phyloP scores from a whole-genome alignment of 1,140 invertebrate species.

The Apis dorsata region DNA sequence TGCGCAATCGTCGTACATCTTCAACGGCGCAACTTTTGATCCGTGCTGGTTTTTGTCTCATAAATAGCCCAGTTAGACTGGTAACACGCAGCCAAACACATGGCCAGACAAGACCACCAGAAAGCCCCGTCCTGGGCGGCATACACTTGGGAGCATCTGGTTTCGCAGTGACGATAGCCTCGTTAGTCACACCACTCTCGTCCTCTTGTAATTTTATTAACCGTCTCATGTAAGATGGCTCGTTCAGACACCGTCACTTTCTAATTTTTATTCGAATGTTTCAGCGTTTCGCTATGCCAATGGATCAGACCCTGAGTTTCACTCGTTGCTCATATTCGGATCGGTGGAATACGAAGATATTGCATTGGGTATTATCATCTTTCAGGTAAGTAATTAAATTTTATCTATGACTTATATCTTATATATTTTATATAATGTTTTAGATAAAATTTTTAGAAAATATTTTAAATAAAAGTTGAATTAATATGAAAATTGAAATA shows the following conservation, averaged over 20 bases:
- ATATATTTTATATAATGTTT: too few species aligned
- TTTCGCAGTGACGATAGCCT: conserved; percentile 71
- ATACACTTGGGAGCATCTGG: conserved; percentile 60
- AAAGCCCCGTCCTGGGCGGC: conserved; percentile 63
- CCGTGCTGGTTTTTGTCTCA: conserved; percentile 51
- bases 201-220: conserved; percentile 60
- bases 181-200: conserved; percentile 69
- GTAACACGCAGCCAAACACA: conserved; percentile 49
- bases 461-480: too few species aligned
- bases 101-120: conserved; percentile 60
- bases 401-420: too few species aligned
- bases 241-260: conserved; percentile 18
- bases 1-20: conserved; percentile 44
- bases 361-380: too few species aligned
- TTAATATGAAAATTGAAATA: too few species aligned
- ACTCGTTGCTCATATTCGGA: too few species aligned
- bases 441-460: too few species aligned
- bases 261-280: conserved; percentile 47
- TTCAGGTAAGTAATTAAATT: too few species aligned
- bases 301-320: background rate
- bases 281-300: background rate
- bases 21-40: conserved; percentile 47
- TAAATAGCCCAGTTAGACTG: conserved; percentile 50
- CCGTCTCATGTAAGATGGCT: conserved; percentile 22
- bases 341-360: too few species aligned